A percentile compares a stretch with the other conserved stretches of the same genome.
Evolutionary conservation across 2,888 invertebrate species (phyloP).

Genomic region (Acrobasis consociella): DNA sequence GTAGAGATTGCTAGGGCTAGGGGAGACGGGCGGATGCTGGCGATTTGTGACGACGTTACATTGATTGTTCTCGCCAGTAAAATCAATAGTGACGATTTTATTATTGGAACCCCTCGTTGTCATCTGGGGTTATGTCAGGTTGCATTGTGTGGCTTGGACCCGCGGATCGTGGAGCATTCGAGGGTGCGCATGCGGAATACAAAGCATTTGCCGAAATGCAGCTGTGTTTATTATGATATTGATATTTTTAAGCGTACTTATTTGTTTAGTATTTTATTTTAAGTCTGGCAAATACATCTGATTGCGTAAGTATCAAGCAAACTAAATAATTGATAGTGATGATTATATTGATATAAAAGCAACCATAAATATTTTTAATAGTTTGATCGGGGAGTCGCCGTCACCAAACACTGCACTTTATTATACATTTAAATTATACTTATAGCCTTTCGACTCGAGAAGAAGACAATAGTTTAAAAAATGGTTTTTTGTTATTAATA

Average conservation of each 20-base stretch:
- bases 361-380: too few relatives aligned
- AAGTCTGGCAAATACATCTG: too few relatives aligned
- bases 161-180: neutral
- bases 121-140: slow-evolving; percentile 37
- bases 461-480: too few relatives aligned
- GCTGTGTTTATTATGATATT: slow-evolving; percentile 7
- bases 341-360: too few relatives aligned
- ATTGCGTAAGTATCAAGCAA: too few relatives aligned
- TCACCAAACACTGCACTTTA: too few relatives aligned
- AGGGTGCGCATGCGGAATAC: slow-evolving; percentile 20
- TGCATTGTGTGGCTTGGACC: slow-evolving; percentile 35
- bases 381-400: too few relatives aligned
- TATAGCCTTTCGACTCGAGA: too few relatives aligned
- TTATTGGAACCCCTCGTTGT: slow-evolving; percentile 54
- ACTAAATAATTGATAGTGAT: too few relatives aligned
- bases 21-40: slow-evolving; percentile 70
- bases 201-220: neutral
- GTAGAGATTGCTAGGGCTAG: slow-evolving; percentile 44
- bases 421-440: too few relatives aligned
- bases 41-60: slow-evolving; percentile 69
- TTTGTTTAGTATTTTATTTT: neutral
- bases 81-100: slow-evolving; percentile 77
- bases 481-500: too few relatives aligned
- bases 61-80: slow-evolving; percentile 74
- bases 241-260: neutral